phyloP scores from a whole-genome alignment of 2,888 invertebrate species.

The Dynastes hyllus region DNA sequence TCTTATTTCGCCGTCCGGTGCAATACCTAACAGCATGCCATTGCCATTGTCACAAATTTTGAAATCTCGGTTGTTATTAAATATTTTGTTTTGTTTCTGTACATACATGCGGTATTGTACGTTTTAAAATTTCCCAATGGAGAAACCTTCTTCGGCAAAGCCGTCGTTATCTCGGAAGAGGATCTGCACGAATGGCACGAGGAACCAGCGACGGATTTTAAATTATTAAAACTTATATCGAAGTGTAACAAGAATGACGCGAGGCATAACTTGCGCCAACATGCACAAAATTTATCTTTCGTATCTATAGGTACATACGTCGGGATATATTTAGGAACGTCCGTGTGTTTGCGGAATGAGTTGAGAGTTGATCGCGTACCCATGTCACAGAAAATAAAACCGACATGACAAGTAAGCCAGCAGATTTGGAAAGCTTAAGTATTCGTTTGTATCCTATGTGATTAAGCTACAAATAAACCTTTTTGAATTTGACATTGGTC shows the following conservation, averaged over 20 bases:
- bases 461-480: no score
- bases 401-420: neutral
- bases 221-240: slow-evolving; percentile 48
- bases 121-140: no score
- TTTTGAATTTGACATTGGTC: no score
- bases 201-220: slow-evolving; percentile 40
- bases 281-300: slow-evolving; percentile 43
- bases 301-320: neutral
- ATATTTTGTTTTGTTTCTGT: slow-evolving; percentile 1
- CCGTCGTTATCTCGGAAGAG: slow-evolving; percentile 30
- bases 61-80: neutral
- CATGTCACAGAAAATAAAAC: slow-evolving; percentile 11
- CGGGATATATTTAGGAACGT: slow-evolving; percentile 19
- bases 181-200: slow-evolving; percentile 45
- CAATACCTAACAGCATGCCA: neutral
- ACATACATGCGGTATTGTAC: no score
- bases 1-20: no score
- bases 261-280: slow-evolving; percentile 31
- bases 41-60: neutral
- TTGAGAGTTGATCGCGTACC: neutral
- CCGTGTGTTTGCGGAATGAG: neutral
- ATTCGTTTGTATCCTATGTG: no score
- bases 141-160: slow-evolving; percentile 1
- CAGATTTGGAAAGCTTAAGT: neutral
- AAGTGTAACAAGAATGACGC: slow-evolving; percentile 42